phyloP scores from a whole-genome alignment of 1,140 invertebrate genomes.

The Panagrolaimus sp. region DNA sequence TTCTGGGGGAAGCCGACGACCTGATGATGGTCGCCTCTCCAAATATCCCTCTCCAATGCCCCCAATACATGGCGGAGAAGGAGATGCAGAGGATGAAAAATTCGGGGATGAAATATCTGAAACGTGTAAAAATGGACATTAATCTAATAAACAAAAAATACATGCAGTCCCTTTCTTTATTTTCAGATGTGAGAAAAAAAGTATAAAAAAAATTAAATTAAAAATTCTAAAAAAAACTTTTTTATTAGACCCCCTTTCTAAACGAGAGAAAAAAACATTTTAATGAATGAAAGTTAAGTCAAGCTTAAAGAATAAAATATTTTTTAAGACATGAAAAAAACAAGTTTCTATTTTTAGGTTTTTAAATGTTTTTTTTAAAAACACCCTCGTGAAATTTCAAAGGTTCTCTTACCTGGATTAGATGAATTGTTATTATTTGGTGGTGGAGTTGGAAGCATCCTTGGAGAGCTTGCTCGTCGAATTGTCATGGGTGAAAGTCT shows the following conservation, averaged over 20 bases:
- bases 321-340: not conserved
- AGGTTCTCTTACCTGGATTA: not conserved
- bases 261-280: not conserved
- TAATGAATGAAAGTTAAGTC: not conserved
- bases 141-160: not conserved
- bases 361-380: not conserved
- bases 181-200: not conserved
- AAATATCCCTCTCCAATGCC: too few relatives aligned
- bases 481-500: constrained; percentile 16
- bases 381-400: not conserved
- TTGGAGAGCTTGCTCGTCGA: constrained; percentile 18
- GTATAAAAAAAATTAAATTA: not conserved
- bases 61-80: not conserved
- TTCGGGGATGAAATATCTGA: not conserved
- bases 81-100: not conserved
- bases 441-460: constrained; percentile 21
- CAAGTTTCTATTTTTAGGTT: not conserved
- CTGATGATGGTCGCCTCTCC: not conserved
- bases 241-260: too few relatives aligned
- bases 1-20: not conserved
- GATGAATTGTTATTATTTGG: not conserved
- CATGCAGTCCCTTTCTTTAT: not conserved
- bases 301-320: not conserved
- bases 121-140: not conserved
- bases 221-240: not conserved